Percentiles rank a stretch among this genome's conserved stretches.
Evolutionary conservation across 2,113 vertebrate species (phyloP).

Genomic region (Canis aureus): DNA sequence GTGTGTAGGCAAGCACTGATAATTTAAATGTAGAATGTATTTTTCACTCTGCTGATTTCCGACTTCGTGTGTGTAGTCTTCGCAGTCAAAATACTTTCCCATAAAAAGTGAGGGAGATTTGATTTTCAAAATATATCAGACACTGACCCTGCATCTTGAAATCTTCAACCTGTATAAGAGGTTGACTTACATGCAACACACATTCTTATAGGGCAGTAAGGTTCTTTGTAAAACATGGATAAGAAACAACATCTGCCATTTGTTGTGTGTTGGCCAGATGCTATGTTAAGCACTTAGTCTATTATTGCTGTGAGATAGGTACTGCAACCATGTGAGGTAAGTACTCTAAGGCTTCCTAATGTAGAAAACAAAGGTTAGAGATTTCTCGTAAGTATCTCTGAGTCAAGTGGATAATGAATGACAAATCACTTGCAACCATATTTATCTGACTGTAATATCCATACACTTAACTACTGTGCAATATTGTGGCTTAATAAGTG

Average conservation of each 20-base stretch:
- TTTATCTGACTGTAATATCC: neutral
- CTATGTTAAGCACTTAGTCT: neutral
- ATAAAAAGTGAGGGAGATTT: neutral
- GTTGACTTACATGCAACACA: neutral
- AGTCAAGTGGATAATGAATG: neutral
- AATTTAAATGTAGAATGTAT: neutral
- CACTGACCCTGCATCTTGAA: neutral
- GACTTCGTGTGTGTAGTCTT: neutral
- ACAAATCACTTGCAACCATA: neutral
- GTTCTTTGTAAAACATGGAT: neutral
- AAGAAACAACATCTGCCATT: neutral
- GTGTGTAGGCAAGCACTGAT: neutral
- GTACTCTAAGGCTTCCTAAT: neutral
- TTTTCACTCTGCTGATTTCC: constrained; percentile 15
- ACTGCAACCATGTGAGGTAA: neutral
- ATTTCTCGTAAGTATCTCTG: neutral
- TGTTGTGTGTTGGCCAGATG: neutral
- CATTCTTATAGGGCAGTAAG: neutral
- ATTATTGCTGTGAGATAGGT: neutral
- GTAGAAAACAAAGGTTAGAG: neutral
- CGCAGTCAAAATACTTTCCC: neutral
- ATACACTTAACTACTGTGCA: neutral
- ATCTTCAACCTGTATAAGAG: neutral
- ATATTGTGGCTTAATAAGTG: neutral
- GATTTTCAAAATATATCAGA: neutral